These are phyloP conservation scores for Mycalesis mineus DNA, from an alignment of 2,888 invertebrate species.

Conservation along the genomic window DNA sequence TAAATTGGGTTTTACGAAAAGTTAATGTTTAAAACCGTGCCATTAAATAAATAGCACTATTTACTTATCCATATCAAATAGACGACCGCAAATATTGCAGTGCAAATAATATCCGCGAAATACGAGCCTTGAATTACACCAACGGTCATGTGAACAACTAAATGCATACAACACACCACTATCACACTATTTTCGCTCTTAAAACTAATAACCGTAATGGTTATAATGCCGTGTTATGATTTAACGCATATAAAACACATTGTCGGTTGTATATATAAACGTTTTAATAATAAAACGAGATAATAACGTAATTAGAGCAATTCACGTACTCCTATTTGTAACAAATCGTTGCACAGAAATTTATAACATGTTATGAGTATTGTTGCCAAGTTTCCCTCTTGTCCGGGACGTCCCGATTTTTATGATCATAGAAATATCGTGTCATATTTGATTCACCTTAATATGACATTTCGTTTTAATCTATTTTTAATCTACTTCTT, in stretches of 20 bases:
- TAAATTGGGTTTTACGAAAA: too few species aligned
- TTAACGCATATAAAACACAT: neutral
- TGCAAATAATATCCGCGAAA: conserved; percentile 28
- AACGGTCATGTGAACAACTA: conserved; percentile 15
- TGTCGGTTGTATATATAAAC: conserved; percentile 1
- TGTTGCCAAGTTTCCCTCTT: too few species aligned
- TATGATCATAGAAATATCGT: too few species aligned
- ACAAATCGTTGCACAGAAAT: conserved; percentile 22
- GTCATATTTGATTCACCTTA: too few species aligned
- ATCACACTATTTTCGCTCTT: neutral
- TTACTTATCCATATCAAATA: conserved; percentile 22
- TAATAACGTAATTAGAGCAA: conserved; percentile 30
- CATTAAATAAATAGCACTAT: too few species aligned
- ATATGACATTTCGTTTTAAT: too few species aligned
- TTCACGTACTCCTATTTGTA: conserved; percentile 20
- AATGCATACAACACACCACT: conserved; percentile 1
- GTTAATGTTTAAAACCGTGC: too few species aligned
- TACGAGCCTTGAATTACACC: conserved; percentile 19
- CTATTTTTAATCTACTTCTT: too few species aligned
- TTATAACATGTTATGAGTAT: conserved; percentile 14
- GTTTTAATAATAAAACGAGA: conserved; percentile 30
- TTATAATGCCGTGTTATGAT: neutral
- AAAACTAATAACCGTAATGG: neutral
- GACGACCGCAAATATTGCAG: conserved; percentile 26
- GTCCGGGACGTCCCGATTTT: too few species aligned